Percentiles rank a stretch among this genome's conserved stretches.
Evolutionary conservation across 2,888 invertebrate genomes (phyloP).

Genomic region (Pharmacophagus antenor): DNA sequence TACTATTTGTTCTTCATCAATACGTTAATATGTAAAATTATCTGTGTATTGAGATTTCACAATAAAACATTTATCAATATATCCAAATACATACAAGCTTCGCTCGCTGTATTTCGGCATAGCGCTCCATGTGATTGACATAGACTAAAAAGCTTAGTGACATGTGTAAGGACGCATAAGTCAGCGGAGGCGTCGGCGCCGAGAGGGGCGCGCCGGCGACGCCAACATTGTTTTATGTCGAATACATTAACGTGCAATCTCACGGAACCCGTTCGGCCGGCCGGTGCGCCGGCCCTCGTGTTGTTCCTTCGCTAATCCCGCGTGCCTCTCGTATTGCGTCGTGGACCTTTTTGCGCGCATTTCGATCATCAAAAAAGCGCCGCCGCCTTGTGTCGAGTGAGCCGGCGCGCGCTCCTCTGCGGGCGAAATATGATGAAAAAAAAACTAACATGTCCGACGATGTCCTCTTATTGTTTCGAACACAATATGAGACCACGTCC

Average conservation of each 20-base stretch:
- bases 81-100: background rate
- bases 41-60: no score
- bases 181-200: conserved; percentile 46
- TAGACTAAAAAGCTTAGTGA: conserved; percentile 36
- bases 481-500: conserved; percentile 27
- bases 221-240: conserved; percentile 56
- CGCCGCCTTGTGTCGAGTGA: conserved; percentile 54
- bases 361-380: conserved; percentile 58
- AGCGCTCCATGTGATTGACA: conserved; percentile 11
- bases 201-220: conserved; percentile 39
- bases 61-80: no score
- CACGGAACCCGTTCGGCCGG: conserved; percentile 63
- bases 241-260: conserved; percentile 67
- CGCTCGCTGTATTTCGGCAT: conserved; percentile 1
- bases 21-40: no score
- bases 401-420: conserved; percentile 39
- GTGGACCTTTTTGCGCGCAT: conserved; percentile 58
- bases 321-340: conserved; percentile 58
- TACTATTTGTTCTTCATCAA: no score
- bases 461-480: conserved; percentile 27
- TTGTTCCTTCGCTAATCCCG: conserved; percentile 68
- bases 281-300: conserved; percentile 51
- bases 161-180: conserved; percentile 51
- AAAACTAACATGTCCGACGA: conserved; percentile 23
- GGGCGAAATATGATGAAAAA: conserved; percentile 28